Conservation (phyloP, 2,888 invertebrate species). For the Ischnura elegans region DNA sequence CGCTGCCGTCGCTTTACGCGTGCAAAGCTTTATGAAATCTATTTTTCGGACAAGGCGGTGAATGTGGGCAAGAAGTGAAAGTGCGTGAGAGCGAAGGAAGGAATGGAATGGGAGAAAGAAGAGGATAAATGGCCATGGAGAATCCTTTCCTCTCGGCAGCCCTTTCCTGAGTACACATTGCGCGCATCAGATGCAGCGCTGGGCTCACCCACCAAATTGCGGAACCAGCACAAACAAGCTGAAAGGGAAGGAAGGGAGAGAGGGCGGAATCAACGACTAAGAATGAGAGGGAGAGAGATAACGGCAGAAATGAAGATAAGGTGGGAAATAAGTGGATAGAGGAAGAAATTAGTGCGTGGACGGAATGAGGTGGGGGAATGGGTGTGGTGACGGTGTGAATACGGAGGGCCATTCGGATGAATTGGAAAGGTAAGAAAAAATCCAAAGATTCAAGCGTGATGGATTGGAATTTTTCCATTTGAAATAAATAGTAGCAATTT, state of each 20-base stretch:
- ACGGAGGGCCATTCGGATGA: too few relatives aligned
- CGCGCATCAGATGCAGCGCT: background rate
- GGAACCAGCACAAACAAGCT: conserved; percentile 17
- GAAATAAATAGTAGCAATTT: too few relatives aligned
- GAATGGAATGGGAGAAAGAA: background rate
- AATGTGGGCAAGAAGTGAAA: too few relatives aligned
- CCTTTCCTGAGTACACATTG: background rate
- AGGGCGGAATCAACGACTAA: background rate
- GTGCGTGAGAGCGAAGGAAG: background rate
- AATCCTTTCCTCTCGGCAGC: background rate
- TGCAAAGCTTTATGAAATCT: background rate
- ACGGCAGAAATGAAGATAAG: too few relatives aligned
- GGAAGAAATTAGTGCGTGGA: background rate
- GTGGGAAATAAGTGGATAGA: too few relatives aligned
- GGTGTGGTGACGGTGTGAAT: background rate
- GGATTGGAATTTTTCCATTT: too few relatives aligned
- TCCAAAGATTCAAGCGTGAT: too few relatives aligned
- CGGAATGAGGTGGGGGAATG: background rate
- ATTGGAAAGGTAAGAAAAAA: too few relatives aligned
- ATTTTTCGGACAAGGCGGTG: background rate
- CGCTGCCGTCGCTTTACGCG: background rate
- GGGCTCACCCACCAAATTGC: background rate
- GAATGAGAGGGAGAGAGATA: too few relatives aligned
- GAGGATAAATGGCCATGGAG: background rate
- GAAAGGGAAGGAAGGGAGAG: background rate